Percentiles rank a stretch among this genome's conserved stretches.
phyloP scores from a whole-genome alignment of 2,888 invertebrate genomes.

The Lasioglossum villosulum region DNA sequence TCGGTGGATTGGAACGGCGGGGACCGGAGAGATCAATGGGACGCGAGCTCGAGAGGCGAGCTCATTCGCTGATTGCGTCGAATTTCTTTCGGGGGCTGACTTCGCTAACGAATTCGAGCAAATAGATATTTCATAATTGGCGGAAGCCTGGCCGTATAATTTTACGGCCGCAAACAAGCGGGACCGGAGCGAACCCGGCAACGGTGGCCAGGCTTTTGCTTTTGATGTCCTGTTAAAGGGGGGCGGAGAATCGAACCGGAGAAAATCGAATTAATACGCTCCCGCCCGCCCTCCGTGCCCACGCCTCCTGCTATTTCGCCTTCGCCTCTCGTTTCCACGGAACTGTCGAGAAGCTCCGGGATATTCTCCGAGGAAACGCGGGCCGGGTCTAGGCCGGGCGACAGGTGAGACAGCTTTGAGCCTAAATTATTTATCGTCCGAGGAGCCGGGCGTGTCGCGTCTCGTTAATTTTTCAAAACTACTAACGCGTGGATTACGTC shows the following conservation, averaged over 20 bases:
- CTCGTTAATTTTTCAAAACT: slow-evolving; percentile 66
- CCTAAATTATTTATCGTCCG: slow-evolving; percentile 67
- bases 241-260: slow-evolving; percentile 24
- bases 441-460: slow-evolving; percentile 43
- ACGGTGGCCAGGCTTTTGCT: not conserved
- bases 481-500: slow-evolving; percentile 56
- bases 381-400: slow-evolving; percentile 17
- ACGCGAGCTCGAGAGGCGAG: slow-evolving; percentile 21
- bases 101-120: slow-evolving; percentile 20
- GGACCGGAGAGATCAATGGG: slow-evolving; percentile 28
- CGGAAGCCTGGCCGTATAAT: slow-evolving; percentile 3
- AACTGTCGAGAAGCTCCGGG: not conserved
- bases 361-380: slow-evolving; percentile 35
- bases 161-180: not conserved
- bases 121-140: slow-evolving; percentile 21
- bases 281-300: not conserved
- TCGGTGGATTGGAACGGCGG: not conserved
- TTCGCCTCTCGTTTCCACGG: slow-evolving; percentile 16
- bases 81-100: slow-evolving; percentile 20
- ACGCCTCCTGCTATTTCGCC: not conserved
- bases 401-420: slow-evolving; percentile 64
- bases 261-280: slow-evolving; percentile 49
- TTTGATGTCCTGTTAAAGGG: slow-evolving; percentile 13
- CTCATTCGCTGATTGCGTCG: slow-evolving; percentile 24
- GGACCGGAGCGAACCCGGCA: not conserved